Evolutionary conservation across 2,113 vertebrate species (phyloP).

Genomic region (Mesitornis unicolor): DNA sequence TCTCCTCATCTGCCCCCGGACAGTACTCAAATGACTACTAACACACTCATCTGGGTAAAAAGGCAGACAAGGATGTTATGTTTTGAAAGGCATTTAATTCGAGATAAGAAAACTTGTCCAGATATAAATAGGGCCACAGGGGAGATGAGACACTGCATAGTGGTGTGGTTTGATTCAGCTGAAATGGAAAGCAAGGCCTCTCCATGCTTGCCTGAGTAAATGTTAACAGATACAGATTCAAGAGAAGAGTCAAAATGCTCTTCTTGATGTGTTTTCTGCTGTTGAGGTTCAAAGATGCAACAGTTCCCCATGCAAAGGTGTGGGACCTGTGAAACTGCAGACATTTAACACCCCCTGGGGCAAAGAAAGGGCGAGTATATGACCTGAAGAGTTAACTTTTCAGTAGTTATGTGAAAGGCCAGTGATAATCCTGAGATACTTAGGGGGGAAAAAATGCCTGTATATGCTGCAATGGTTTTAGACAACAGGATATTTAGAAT

Average conservation of each 20-base stretch:
- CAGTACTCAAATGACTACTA: neutral
- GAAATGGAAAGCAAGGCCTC: neutral
- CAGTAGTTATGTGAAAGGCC: neutral
- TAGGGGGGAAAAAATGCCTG: neutral
- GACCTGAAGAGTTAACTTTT: neutral
- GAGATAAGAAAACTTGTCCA: neutral
- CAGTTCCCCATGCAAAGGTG: neutral
- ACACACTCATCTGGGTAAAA: neutral
- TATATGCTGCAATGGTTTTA: neutral
- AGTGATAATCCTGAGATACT: neutral
- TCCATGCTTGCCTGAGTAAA: neutral
- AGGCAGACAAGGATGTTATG: neutral
- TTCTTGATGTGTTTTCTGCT: neutral
- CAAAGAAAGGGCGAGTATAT: neutral
- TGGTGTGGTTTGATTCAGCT: neutral
- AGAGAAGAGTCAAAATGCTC: neutral
- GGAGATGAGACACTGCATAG: neutral
- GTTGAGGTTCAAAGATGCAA: neutral
- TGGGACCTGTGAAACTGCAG: neutral
- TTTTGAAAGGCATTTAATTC: neutral
- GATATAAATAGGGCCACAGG: neutral
- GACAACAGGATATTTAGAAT: neutral
- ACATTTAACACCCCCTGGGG: neutral
- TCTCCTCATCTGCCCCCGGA: too few relatives aligned
- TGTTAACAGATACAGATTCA: neutral